Evolutionary conservation across 2,888 invertebrate species (phyloP).

Genomic region (Heliconius sara): DNA sequence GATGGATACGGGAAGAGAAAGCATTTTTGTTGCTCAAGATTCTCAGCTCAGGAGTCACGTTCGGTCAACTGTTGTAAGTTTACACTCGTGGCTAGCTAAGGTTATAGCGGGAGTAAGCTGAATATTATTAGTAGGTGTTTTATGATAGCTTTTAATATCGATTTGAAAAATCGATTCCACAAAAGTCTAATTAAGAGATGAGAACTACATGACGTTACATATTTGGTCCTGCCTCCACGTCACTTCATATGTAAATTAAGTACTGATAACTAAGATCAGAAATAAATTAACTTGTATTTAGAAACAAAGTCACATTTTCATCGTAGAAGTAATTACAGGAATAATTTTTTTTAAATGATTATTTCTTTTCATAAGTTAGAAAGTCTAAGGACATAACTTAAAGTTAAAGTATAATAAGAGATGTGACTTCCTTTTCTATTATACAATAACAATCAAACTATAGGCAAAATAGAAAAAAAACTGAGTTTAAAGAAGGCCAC

Average conservation of each 20-base stretch:
- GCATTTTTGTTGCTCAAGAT: constrained; percentile 34
- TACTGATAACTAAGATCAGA: background rate
- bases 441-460: background rate
- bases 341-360: background rate
- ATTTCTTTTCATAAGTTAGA: background rate
- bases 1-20: constrained; percentile 41
- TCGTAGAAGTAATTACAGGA: background rate
- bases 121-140: background rate
- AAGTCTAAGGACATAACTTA: background rate
- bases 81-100: constrained; percentile 6
- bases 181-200: background rate
- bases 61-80: constrained; percentile 20
- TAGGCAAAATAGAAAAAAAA: background rate
- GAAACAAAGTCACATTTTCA: background rate
- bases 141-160: background rate
- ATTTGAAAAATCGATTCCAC: constrained; percentile 1
- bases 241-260: constrained; percentile 1
- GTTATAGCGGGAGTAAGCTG: background rate
- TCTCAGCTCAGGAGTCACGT: constrained; percentile 24
- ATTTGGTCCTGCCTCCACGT: constrained; percentile 27
- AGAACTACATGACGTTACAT: constrained; percentile 1
- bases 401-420: background rate
- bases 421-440: background rate
- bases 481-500: constrained; percentile 39
- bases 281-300: background rate